These are phyloP conservation scores for Barbus barbus DNA, from an alignment of 2,113 vertebrate genomes.

Conservation along the genomic window DNA sequence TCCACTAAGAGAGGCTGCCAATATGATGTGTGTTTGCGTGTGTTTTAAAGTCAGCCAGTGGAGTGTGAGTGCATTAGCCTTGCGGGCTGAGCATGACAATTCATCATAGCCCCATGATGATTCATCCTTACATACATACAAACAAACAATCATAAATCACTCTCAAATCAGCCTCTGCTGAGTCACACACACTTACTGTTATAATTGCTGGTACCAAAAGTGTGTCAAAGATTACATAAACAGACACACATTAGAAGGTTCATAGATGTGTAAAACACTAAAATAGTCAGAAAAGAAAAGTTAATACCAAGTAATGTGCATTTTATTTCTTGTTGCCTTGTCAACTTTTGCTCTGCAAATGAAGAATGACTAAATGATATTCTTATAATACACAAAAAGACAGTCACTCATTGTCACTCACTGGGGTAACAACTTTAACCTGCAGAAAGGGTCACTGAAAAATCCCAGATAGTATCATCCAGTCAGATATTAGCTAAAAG, in stretches of 20 bases:
- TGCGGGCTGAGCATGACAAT: neutral
- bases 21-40: constrained; percentile 33
- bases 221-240: constrained; percentile 1
- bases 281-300: neutral
- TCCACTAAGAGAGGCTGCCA: constrained; percentile 43
- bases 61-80: constrained; percentile 1
- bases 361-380: neutral
- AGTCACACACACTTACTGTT: neutral
- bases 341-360: neutral
- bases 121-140: neutral
- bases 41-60: no score
- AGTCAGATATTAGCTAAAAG: no score
- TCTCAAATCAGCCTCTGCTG: neutral
- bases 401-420: neutral
- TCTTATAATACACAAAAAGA: neutral
- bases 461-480: neutral
- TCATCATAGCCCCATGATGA: neutral
- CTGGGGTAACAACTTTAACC: neutral
- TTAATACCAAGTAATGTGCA: neutral
- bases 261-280: neutral
- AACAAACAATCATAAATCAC: constrained; percentile 7
- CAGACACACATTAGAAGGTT: neutral
- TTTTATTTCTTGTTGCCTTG: neutral
- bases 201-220: neutral
- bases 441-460: neutral